phyloP scores from a whole-genome alignment of 1,140 invertebrate genomes.

The Drosophila bocqueti region DNA sequence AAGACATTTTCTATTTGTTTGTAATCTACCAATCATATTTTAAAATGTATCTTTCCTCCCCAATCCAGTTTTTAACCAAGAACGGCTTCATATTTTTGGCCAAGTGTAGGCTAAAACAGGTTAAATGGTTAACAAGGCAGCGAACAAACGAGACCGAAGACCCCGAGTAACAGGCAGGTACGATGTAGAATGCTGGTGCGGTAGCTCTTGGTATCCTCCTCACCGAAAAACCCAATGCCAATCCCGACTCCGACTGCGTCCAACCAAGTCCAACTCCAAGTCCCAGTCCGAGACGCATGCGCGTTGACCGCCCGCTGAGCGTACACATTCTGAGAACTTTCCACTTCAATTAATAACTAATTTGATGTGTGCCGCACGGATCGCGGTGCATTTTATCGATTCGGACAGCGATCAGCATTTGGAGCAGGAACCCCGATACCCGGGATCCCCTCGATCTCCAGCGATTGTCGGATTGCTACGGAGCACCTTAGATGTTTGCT shows the following conservation, averaged over 20 bases:
- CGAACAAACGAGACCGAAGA: slow-evolving; percentile 52
- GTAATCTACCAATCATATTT: not conserved
- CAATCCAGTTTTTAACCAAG: too few relatives aligned
- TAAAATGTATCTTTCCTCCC: not conserved
- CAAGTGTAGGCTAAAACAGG: slow-evolving; percentile 52
- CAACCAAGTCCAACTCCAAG: slow-evolving; percentile 1
- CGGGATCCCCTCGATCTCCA: not conserved
- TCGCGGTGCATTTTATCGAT: slow-evolving; percentile 80
- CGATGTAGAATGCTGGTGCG: slow-evolving; percentile 18
- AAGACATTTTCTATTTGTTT: too few relatives aligned
- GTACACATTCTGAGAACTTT: slow-evolving; percentile 82
- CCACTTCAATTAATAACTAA: slow-evolving; percentile 83
- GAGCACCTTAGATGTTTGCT: slow-evolving; percentile 73
- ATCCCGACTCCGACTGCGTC: slow-evolving; percentile 5
- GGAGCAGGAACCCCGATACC: slow-evolving; percentile 53
- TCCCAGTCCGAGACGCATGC: slow-evolving; percentile 59
- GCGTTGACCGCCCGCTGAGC: slow-evolving; percentile 79
- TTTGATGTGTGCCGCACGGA: slow-evolving; percentile 81
- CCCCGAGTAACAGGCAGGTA: slow-evolving; percentile 47
- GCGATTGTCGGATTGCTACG: slow-evolving; percentile 43
- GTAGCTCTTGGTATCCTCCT: slow-evolving; percentile 41
- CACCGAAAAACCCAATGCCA: slow-evolving; percentile 20
- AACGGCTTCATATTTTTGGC: not conserved
- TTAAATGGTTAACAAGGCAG: slow-evolving; percentile 75
- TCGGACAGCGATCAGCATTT: slow-evolving; percentile 77